These are phyloP conservation scores for Scyliorhinus canicula DNA, from an alignment of 2,797 vertebrate species.

Conservation along the genomic window DNA sequence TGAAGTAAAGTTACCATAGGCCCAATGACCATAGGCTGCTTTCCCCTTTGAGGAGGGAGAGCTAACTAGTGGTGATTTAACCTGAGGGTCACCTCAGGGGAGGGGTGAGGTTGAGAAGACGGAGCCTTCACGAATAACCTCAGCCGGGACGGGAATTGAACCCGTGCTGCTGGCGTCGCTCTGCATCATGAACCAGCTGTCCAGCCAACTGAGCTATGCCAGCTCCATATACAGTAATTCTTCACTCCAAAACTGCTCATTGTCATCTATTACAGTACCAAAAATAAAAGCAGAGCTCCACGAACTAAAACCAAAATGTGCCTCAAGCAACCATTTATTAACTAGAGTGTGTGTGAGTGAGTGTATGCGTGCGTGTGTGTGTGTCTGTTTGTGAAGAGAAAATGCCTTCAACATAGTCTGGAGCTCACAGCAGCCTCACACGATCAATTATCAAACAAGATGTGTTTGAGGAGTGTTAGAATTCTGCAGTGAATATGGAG, in stretches of 20 bases:
- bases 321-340: not conserved
- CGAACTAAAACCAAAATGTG: not conserved
- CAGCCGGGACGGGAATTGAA: no score
- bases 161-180: no score
- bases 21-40: no score
- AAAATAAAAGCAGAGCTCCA: not conserved
- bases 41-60: no score
- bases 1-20: no score
- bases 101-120: no score
- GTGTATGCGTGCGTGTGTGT: not conserved
- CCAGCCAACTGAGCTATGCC: no score
- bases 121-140: no score
- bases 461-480: not conserved
- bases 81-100: no score
- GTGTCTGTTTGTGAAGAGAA: not conserved
- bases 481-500: not conserved
- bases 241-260: not conserved
- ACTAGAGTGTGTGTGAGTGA: not conserved
- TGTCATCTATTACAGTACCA: not conserved
- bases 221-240: not conserved
- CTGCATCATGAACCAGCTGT: no score
- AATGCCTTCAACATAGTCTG: not conserved
- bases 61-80: no score
- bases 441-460: not conserved
- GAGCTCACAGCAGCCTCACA: not conserved